phyloP scores from a whole-genome alignment of 2,113 vertebrate species.

The Aramus guarauna region DNA sequence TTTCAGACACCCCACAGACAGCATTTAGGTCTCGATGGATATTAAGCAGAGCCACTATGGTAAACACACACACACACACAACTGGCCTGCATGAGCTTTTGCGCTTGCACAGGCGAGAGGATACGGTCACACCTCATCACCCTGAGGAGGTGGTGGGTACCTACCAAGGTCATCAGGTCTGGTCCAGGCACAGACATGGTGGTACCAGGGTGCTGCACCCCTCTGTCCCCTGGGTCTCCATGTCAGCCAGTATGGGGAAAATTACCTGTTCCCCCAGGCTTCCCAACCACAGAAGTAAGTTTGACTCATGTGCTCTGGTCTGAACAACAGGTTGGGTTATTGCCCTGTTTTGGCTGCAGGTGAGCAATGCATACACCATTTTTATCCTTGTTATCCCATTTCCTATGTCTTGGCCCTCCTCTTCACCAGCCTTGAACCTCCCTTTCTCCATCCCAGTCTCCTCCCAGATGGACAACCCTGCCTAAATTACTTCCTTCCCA shows the following conservation, averaged over 20 bases:
- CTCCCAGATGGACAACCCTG: not conserved
- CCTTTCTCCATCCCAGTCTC: not conserved
- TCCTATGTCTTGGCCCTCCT: not conserved
- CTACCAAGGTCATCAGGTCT: not conserved
- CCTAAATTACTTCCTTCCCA: not conserved
- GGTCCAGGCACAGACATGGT: rapidly evolving
- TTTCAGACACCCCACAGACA: not conserved
- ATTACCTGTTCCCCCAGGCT: not conserved
- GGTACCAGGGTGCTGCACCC: not conserved
- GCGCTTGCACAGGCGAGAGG: not conserved
- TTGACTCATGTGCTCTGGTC: not conserved
- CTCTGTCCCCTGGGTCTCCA: not conserved
- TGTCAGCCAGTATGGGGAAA: not conserved
- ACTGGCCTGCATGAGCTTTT: not conserved
- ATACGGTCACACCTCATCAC: not conserved
- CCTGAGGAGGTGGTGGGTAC: not conserved
- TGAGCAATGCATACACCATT: not conserved
- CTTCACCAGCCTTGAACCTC: not conserved
- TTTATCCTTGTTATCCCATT: not conserved
- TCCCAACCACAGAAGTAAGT: not conserved
- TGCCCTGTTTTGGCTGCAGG: not conserved
- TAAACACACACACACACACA: not conserved
- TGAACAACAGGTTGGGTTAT: not conserved
- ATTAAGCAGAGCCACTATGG: not conserved
- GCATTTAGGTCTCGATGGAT: not conserved